These are phyloP conservation scores for Eulemur albifrons DNA, from an alignment of 2,797 vertebrate genomes.

Conservation along the genomic window DNA sequence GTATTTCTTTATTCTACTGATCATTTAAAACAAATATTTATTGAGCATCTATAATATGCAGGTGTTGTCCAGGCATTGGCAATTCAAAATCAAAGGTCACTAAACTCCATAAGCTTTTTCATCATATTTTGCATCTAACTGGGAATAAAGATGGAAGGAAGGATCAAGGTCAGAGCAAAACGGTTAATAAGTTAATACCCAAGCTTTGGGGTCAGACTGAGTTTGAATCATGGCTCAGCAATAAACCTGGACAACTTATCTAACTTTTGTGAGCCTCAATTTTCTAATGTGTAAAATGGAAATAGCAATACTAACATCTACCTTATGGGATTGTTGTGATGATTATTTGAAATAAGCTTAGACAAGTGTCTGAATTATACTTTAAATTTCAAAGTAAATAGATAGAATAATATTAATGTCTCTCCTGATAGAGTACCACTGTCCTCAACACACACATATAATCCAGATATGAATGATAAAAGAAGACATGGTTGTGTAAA, in stretches of 20 bases:
- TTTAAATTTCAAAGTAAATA: neutral
- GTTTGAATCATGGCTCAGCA: neutral
- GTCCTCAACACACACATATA: neutral
- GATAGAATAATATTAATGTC: neutral
- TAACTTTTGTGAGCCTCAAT: neutral
- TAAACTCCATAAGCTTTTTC: neutral
- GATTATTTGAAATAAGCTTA: neutral
- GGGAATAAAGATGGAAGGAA: neutral
- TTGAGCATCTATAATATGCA: neutral
- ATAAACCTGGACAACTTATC: neutral
- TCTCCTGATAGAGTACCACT: neutral
- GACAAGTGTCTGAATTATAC: neutral
- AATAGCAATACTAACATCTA: neutral
- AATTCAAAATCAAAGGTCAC: neutral
- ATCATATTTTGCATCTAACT: neutral
- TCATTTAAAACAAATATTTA: constrained; percentile 27
- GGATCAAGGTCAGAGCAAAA: neutral
- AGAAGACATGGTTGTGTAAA: neutral
- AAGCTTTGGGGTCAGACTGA: neutral
- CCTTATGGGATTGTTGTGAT: neutral
- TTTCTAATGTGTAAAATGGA: constrained; percentile 1
- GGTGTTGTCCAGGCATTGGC: neutral
- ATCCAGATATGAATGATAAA: neutral
- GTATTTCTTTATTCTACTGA: constrained; percentile 1
- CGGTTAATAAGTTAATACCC: neutral